These are phyloP conservation scores for Hassar affinis DNA, from an alignment of 2,113 vertebrate genomes.

Conservation along the genomic window DNA sequence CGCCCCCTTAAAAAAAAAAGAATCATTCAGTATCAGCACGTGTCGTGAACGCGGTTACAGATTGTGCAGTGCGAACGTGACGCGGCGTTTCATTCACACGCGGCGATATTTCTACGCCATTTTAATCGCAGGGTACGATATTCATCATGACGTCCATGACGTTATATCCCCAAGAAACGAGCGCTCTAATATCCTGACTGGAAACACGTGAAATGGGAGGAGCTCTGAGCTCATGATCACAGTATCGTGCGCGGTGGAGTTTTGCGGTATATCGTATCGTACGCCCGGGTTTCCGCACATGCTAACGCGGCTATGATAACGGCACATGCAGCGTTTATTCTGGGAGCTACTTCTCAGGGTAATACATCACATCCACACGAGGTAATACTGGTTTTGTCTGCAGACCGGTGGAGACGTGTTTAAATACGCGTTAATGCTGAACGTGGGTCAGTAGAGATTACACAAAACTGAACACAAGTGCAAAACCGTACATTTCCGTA, in stretches of 20 bases:
- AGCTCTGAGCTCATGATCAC: not conserved
- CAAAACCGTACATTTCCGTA: too few relatives aligned
- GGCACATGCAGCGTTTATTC: slow-evolving; percentile 57
- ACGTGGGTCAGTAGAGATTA: slow-evolving; percentile 45
- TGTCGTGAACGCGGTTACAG: not conserved
- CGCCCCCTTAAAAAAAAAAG: not conserved
- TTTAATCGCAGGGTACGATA: not conserved
- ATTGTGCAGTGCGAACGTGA: not conserved
- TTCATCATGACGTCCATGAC: too few relatives aligned
- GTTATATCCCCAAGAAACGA: not conserved
- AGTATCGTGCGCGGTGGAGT: not conserved
- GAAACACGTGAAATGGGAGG: not conserved
- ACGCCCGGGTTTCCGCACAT: slow-evolving; percentile 30
- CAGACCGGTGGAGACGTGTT: slow-evolving; percentile 41
- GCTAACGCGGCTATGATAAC: slow-evolving; percentile 48
- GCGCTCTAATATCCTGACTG: not conserved
- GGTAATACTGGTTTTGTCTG: slow-evolving; percentile 24
- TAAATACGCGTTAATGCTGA: slow-evolving; percentile 47
- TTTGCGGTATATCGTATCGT: not conserved
- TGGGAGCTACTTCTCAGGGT: slow-evolving; percentile 40
- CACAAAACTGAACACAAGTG: not conserved
- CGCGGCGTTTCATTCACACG: not conserved
- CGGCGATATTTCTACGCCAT: not conserved
- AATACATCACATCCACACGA: slow-evolving; percentile 41
- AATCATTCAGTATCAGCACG: not conserved